Evolutionary conservation across 2,797 vertebrate species (phyloP), one percentile per base, ranked within the genome.

Genomic region (Sebastolobus altivelis): DNA sequence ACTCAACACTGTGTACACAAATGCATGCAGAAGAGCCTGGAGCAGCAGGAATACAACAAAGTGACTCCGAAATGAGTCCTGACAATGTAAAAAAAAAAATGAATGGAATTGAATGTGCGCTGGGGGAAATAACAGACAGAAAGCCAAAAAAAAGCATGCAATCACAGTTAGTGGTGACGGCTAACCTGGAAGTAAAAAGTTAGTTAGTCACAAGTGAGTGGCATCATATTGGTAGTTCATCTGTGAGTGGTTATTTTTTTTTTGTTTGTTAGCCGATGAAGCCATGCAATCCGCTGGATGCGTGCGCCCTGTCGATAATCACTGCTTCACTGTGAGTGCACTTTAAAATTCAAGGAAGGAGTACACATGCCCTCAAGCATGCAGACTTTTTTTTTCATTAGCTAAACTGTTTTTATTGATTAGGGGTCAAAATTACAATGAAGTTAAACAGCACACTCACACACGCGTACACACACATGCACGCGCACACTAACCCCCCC

Each of bases 101-200:
- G 73, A 82, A 77, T 79, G 66, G 68, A 73, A 74, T 81, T 87
- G n/a, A 84, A 72, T 74, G 76, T 59, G 46, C 61, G 65, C 22
- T 61, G 67, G 76, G 49, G 67, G 6, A 65, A 68, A 70, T 62
- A 58, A 84, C 82, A 76, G 75, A 83, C 81, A 92, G 38, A 52
- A 52, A 52, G 49, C 8, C n/a, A 83, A 80, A 87, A 89, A 87
- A 89, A 86, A 60, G 59, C 95, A 95, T 95, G 95, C 95, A 93
- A 75, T 93, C 89, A 90, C 80, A 95, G 81, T 95, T 92, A 95
- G 90, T 92, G 87, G 75, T 38, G 70, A 90, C 81, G 80, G 89
- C 87, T 90, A 90, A 94, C 94, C 94, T 96, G 95, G 81, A 95
- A 95, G 91, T 86, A 91, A 94, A 89, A 87, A 87, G 93, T 95